Evolutionary conservation across 2,888 invertebrate genomes (phyloP), one percentile per base, ranked within the genome.

Genomic region (Hypercompe scribonia): DNA sequence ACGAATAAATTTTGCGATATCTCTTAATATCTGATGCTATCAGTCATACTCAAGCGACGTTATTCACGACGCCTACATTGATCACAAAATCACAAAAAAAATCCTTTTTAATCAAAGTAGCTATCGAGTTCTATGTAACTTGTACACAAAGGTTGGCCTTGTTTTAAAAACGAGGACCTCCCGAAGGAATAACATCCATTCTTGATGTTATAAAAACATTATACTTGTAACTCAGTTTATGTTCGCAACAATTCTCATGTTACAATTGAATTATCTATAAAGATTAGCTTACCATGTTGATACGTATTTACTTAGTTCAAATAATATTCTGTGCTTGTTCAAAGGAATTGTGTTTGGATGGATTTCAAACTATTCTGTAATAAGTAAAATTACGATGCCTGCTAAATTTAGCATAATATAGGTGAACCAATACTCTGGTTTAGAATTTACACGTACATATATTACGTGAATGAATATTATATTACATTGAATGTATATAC

Each of bases 241-340:
- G 31, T 64, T 34, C n/a, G 10, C 58, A 33, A 21, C 31, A 63
- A 33, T 33, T 63, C 34, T 64, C 34, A 21, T 64, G 8, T 64
- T 64, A 64, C 34, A 31, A 64, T 33, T 64, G 63, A 64, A 64
- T 64, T 33, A 64, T 64, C 24, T 64, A 64, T 34, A 64, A 33
- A 34, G 58, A 58, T 58, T 28, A 28, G 28, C 28, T 28, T 58
- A 61, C 15, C 31, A 31, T 18, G 18, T 61, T 18, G 61, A 28
- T 31, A 31, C 18, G 5, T 61, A 61, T 61, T 31, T 61, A 61
- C 61, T 61, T 61, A 13, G 58, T 28, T 58, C 13, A 28, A 58
- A 58, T 31, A 61, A 31, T 18, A 8, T 61, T 31, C 61, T 0
- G 18, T 4, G 31, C 31, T 18, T 61, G 8, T 61, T 61, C 58